These are phyloP conservation scores for Maylandia zebra DNA, from an alignment of 2,113 vertebrate species.

Conservation along the genomic window DNA sequence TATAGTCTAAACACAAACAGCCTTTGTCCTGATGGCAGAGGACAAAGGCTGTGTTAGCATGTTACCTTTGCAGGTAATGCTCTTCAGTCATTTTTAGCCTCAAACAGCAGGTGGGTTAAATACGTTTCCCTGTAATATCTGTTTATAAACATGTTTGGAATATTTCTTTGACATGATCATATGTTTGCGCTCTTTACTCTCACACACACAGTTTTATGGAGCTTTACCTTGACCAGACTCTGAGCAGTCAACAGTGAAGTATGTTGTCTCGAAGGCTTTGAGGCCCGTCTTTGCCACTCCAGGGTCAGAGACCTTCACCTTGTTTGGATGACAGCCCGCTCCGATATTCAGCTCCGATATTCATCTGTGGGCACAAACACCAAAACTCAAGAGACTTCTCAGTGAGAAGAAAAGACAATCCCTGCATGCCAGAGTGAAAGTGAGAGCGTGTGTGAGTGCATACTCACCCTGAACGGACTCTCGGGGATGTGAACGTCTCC, in stretches of 20 bases:
- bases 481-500: slow-evolving; percentile 58
- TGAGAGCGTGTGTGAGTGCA: too few relatives aligned
- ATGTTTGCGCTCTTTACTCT: too few relatives aligned
- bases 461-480: slow-evolving; percentile 84
- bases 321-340: slow-evolving; percentile 83
- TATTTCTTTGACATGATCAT: too few relatives aligned
- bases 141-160: too few relatives aligned
- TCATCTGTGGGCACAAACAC: slow-evolving; percentile 67
- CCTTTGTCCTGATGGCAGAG: too few relatives aligned
- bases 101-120: too few relatives aligned
- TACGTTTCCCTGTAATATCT: too few relatives aligned
- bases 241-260: slow-evolving; percentile 85
- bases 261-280: slow-evolving; percentile 85
- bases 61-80: too few relatives aligned
- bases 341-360: slow-evolving; percentile 81
- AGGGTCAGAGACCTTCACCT: slow-evolving; percentile 79
- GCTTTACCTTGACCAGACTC: slow-evolving; percentile 84
- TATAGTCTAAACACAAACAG: slow-evolving; percentile 70
- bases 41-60: too few relatives aligned
- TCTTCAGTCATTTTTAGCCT: too few relatives aligned
- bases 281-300: slow-evolving; percentile 86
- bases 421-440: not conserved
- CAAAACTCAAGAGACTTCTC: not conserved
- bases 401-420: not conserved
- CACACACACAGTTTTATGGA: too few relatives aligned